Base-by-base conservation (phyloP, 2,888 invertebrate species). In the Drosophila melanosoma region DNA sequence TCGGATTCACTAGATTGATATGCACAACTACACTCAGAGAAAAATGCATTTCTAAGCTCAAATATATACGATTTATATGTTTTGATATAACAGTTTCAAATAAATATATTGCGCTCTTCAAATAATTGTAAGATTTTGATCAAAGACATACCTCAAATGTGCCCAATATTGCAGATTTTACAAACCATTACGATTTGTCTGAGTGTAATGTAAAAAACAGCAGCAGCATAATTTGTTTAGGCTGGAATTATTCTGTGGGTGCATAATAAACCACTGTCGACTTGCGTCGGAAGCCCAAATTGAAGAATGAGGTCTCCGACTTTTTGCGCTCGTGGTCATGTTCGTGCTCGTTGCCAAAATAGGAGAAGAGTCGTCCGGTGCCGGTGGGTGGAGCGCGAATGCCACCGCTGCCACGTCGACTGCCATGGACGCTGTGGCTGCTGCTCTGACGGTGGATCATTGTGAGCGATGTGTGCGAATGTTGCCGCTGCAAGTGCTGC, bases 241-340 rank as follows among this genome's bases (percentile, higher is more conserved):
- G 12, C 45, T 11, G 33, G 1, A 23, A 26, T 57, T 68, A 93
- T 76, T 93, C 93, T 35, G 92, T 91, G 65, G 93, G 92, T 38
- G 93, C 92, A 79, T 92, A 93, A 58, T 92, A 93, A 11, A 92
- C 91, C 54, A 92, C 91, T 7, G 93, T 93, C 38, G 93, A 93
- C 71, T 93, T 93, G 60, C 93, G 91, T 33, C 93, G 89, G 79
- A 93, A 93, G 40, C 93, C 93, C 74, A 93, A 85, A 79, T 92
- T 93, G 79, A 93, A 92, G 83, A 93, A 93, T n/a, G 93, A 92
- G 38, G 93, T 93, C 82, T 93, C 93, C 45, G 93, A 92, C 67
- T 93, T 92, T 66, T 93, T 93, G 62, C 93, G 92, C 51, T 92
- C 93, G 52, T 90, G 91, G 36, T 93, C 92, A 60, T 92, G 92